Evolutionary conservation across 2,888 invertebrate genomes (phyloP).

Genomic region (Heliconius aoede): DNA sequence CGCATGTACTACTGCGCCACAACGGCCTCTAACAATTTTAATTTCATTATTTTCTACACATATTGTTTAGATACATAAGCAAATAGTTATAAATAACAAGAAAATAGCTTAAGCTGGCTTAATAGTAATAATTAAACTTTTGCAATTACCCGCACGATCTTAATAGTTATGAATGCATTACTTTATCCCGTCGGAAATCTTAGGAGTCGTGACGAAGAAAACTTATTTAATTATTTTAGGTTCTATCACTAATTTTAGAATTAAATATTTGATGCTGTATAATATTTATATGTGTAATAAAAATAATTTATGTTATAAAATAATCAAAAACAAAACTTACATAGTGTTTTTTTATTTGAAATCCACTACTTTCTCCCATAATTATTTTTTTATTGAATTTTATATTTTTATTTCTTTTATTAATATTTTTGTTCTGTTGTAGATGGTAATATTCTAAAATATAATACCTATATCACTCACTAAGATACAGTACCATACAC

Average conservation of each 20-base stretch:
- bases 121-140: slow-evolving; percentile 50
- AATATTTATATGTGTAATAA: too few species aligned
- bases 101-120: slow-evolving; percentile 36
- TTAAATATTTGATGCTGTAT: background rate
- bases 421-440: background rate
- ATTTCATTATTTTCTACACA: background rate
- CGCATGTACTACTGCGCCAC: background rate
- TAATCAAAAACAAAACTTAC: too few species aligned
- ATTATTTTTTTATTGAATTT: too few species aligned
- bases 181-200: slow-evolving; percentile 43
- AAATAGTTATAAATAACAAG: slow-evolving; percentile 29
- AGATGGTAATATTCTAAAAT: background rate
- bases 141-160: slow-evolving; percentile 48
- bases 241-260: background rate
- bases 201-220: slow-evolving; percentile 31
- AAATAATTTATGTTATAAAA: too few species aligned
- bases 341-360: too few species aligned
- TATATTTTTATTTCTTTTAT: too few species aligned
- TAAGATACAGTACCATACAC: too few species aligned
- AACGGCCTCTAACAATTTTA: background rate
- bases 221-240: slow-evolving; percentile 41
- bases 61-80: background rate
- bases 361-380: too few species aligned
- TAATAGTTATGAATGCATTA: slow-evolving; percentile 45
- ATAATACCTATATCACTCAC: too few species aligned